These are phyloP conservation scores for Phaenicophaeus curvirostris DNA, from an alignment of 2,797 vertebrate genomes.

Conservation along the genomic window DNA sequence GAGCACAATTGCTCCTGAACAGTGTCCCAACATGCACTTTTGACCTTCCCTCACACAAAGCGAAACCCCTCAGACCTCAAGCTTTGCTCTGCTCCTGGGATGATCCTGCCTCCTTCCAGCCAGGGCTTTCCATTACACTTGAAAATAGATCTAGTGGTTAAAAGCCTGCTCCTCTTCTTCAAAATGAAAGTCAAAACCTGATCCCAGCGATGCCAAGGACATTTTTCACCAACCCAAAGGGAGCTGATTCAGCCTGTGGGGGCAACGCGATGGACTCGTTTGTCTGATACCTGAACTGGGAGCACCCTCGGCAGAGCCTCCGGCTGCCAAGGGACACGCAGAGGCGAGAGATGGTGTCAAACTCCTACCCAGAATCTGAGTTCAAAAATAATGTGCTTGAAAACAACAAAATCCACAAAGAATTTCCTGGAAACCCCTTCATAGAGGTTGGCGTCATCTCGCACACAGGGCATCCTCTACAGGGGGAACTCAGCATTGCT, in stretches of 20 bases:
- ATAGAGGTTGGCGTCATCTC: neutral
- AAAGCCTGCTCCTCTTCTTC: neutral
- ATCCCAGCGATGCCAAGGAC: neutral
- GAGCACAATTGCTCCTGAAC: neutral
- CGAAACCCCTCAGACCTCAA: neutral
- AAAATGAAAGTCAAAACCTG: neutral
- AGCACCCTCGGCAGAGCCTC: neutral
- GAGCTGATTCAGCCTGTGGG: neutral
- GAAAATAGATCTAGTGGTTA: neutral
- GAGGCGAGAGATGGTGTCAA: neutral
- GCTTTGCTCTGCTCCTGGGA: rapidly evolving
- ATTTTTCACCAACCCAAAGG: neutral
- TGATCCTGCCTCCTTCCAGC: neutral
- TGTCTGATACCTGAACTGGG: neutral
- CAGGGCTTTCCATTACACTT: neutral
- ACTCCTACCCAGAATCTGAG: neutral
- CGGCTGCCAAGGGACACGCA: neutral
- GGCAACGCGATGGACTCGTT: rapidly evolving
- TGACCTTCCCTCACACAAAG: neutral
- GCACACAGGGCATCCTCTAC: rapidly evolving
- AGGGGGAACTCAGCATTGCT: neutral
- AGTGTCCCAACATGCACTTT: neutral
- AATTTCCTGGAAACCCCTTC: neutral
- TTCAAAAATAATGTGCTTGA: rapidly evolving
- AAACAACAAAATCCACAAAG: neutral